Percentiles rank a stretch among this genome's conserved stretches.
These are phyloP conservation scores for Crossaster papposus DNA, from an alignment of 53 echinoderm and acorn worm species.

Conservation along the genomic window DNA sequence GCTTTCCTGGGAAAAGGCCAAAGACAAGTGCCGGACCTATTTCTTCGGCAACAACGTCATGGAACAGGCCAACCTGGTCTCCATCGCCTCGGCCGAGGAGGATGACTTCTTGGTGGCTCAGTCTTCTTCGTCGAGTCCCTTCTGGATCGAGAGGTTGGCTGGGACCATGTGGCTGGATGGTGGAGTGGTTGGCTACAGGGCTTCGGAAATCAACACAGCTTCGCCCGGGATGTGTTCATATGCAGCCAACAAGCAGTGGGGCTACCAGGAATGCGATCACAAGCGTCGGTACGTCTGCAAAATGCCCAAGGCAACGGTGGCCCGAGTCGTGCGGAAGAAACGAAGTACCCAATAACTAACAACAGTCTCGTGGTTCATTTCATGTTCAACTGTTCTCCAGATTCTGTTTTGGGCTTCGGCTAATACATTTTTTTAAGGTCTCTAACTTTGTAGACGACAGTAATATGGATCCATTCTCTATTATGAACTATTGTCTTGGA, in stretches of 20 bases:
- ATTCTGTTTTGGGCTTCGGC: not conserved
- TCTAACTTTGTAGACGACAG: no score
- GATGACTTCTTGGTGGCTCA: constrained; percentile 14
- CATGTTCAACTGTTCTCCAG: not conserved
- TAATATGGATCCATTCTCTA: no score
- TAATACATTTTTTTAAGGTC: no score
- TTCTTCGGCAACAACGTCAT: constrained; percentile 17
- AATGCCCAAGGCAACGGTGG: constrained; percentile 34
- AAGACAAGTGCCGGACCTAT: constrained; percentile 10
- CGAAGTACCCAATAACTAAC: not conserved
- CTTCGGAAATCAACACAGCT: not conserved
- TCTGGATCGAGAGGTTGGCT: constrained; percentile 22
- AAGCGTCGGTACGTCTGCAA: constrained; percentile 42
- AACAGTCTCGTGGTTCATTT: not conserved
- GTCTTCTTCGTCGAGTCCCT: constrained; percentile 10
- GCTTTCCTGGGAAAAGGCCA: constrained; percentile 25
- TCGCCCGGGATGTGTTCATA: constrained; percentile 1
- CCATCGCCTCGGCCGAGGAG: constrained; percentile 14
- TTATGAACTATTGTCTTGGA: no score
- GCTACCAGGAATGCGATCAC: constrained; percentile 22
- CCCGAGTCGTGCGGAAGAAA: constrained; percentile 32
- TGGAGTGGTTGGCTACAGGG: constrained; percentile 4
- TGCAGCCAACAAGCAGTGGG: constrained; percentile 32
- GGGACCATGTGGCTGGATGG: constrained; percentile 32
- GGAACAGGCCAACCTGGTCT: constrained; percentile 24